Evolutionary conservation across 2,797 vertebrate species (phyloP), one percentile per base, ranked within the genome.

Genomic region (Hipposideros larvatus): DNA sequence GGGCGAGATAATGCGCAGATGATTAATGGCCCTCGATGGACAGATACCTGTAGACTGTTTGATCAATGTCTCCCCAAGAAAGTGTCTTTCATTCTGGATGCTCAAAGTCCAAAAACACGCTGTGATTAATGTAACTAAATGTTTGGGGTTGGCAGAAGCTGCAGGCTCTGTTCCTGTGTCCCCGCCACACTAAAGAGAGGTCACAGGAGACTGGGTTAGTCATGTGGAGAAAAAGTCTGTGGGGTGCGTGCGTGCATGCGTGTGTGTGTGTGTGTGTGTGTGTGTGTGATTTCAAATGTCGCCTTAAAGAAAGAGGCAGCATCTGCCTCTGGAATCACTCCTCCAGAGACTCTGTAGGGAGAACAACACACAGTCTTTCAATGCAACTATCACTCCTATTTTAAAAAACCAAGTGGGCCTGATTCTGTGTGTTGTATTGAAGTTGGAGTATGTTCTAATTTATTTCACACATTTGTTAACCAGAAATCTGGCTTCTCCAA

Each of bases 111-210:
- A 97, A 98, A 98, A 98, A 98, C 96, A 90, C 98, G 90, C 96
- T 97, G 99, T 99, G 99, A 99, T 99, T 99, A 99, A 99, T 99
- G 99, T 98, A 98, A 98, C 98, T 99, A 99, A 99, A 99, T 99
- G 99, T 99, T 99, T 99, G 97, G 98, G 99, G 99, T 99, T 99
- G 97, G 95, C 92, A 46, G 95, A 98, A 98, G 96, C 98, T 98
- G 97, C 97, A 98, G 97, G 98, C 98, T 98, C 98, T 98, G 98
- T 98, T 98, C 99, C 98, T 98, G 98, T 93, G 97, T 98, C 98
- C 98, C 98, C 98, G 98, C 99, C 98, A 98, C 99, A 98, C 99
- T 99, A 99, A 99, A 99, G 99, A 99, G 98, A 99, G 99, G 99
- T 99, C 99, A 99, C 97, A 94, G 97, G 98, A 98, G 98, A 97